Base-by-base conservation (phyloP, 1,140 invertebrate genomes). In the Meloidogyne exigua region DNA sequence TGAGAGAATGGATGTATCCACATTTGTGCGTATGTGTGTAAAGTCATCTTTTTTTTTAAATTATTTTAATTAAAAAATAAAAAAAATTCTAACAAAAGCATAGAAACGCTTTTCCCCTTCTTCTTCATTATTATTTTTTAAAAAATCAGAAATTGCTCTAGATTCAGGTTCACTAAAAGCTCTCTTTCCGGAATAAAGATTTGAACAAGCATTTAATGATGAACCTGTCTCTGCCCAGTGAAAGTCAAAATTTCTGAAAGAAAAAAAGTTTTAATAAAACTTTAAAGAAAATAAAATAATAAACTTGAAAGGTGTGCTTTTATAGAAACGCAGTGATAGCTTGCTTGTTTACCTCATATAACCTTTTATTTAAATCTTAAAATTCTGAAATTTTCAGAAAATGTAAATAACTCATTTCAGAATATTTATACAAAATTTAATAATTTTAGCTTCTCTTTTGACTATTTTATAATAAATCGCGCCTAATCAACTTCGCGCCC, bases 1-100 rank as follows among this genome's bases (percentile, higher is more conserved):
- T 88, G 84, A 21, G 85, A 83, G 64, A 81, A 87, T 26, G 85
- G 83, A 71, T 87, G 86, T 72, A 87, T 88, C 86, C 86, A 87
- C n/a, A 87, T 81, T 66, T 87, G 85, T 7, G 86, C 86, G 68
- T 87, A 87, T 2, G 86, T 88, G 66, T 87, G 85, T 12, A 87
- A 76, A n/a, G 85, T 87, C 44, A 87, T 73, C 71, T 73, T 57
- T n/a, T n/a, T n/a, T n/a, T n/a, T 57, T 13, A 49, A 44, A 15
- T 1, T 25, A 63, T 2, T 2, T n/a, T 21, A 72, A 18, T 39
- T 36, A 25, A 23, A 70, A 15, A 39, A n/a, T 57, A n/a, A 28
- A 2, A 21, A 57, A 57, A 49, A n/a, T 25, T 2, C 57, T 3
- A 21, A 73, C 71, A 32, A 73, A 73, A 23, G 71, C 71, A 73